Percentiles rank a stretch among this genome's conserved stretches.
phyloP scores from a whole-genome alignment of 2,888 invertebrate species.

The Chymomyza amoena region DNA sequence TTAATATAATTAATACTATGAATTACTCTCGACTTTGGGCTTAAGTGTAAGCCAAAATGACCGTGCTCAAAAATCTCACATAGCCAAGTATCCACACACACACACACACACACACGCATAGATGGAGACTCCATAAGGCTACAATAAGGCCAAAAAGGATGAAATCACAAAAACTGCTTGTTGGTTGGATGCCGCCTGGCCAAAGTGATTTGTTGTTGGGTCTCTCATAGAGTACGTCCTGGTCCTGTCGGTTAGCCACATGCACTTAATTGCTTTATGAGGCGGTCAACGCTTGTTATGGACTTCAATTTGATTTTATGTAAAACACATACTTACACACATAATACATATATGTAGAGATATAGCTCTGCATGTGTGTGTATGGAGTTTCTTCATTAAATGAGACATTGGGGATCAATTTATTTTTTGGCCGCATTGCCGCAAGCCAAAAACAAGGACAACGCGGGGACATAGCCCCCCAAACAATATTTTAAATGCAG shows the following conservation, averaged over 20 bases:
- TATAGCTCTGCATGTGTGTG: background rate
- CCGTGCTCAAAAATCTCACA: conserved; percentile 24
- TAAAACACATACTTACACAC: conserved; percentile 17
- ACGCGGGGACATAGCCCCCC: background rate
- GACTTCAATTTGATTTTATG: conserved; percentile 72
- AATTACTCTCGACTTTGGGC: conserved; percentile 58
- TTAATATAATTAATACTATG: conserved; percentile 72
- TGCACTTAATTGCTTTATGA: conserved; percentile 79
- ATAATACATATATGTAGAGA: background rate
- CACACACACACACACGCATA: background rate
- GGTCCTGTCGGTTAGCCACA: conserved; percentile 75
- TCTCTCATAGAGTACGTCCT: conserved; percentile 61
- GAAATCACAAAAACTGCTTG: background rate
- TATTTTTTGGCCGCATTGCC: conserved; percentile 58
- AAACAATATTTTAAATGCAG: conserved; percentile 49
- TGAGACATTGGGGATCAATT: conserved; percentile 71
- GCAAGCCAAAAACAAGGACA: conserved; percentile 48
- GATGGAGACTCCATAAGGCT: no score
- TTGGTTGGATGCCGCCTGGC: background rate
- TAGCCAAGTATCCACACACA: background rate
- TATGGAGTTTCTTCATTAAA: conserved; percentile 30
- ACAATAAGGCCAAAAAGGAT: conserved; percentile 1
- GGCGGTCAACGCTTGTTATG: conserved; percentile 75
- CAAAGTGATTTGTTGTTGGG: conserved; percentile 29
- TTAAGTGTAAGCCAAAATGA: conserved; percentile 45